Percentiles rank a stretch among this genome's conserved stretches.
Evolutionary conservation across 1,140 invertebrate species (phyloP).

Genomic region (Drosophila paulistorum): DNA sequence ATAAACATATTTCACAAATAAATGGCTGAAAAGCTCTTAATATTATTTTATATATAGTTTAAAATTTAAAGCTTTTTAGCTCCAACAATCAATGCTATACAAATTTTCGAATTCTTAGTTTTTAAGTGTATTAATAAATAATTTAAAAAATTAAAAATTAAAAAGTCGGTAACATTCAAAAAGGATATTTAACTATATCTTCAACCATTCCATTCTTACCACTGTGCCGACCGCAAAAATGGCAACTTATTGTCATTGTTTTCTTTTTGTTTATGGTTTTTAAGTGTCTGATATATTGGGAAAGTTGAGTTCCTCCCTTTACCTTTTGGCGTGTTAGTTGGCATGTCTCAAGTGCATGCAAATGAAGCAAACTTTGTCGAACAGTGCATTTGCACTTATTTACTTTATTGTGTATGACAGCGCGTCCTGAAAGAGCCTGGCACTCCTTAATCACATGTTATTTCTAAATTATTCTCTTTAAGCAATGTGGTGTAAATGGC

Average conservation of each 20-base stretch:
- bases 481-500: slow-evolving; percentile 3
- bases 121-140: no score
- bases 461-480: slow-evolving; percentile 1
- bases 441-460: not conserved
- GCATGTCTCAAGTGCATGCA: slow-evolving; percentile 27
- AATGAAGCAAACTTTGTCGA: slow-evolving; percentile 67
- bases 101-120: no score
- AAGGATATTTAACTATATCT: no score
- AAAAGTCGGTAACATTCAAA: no score
- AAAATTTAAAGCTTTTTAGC: no score
- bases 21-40: no score
- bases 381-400: slow-evolving; percentile 27
- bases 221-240: slow-evolving; percentile 25
- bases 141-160: no score
- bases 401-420: slow-evolving; percentile 8
- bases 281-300: slow-evolving; percentile 77
- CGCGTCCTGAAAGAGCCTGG: not conserved
- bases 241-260: slow-evolving; percentile 48
- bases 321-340: not conserved
- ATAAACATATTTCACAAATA: no score
- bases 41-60: no score
- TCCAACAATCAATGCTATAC: no score
- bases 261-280: slow-evolving; percentile 63
- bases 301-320: slow-evolving; percentile 53
- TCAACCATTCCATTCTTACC: no score